phyloP scores from a whole-genome alignment of 2,888 invertebrate genomes.

The Monopis laevigella region DNA sequence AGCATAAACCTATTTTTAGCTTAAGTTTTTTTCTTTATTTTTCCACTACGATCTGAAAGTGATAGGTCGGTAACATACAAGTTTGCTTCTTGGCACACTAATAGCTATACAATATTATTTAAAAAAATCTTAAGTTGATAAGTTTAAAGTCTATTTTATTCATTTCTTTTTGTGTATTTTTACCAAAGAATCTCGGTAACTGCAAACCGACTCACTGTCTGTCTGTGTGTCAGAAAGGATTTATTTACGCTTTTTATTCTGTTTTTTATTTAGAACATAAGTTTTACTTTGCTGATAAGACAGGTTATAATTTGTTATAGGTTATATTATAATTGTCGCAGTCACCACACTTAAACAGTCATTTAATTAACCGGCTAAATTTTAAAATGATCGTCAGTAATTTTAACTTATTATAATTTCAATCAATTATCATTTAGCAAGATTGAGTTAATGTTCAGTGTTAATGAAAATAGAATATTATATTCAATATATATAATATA shows the following conservation, averaged over 20 bases:
- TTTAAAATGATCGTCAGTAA: no score
- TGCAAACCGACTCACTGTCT: slow-evolving; percentile 6
- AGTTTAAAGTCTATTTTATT: neutral
- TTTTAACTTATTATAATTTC: no score
- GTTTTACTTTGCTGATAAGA: no score
- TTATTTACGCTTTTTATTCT: slow-evolving; percentile 1
- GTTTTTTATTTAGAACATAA: neutral
- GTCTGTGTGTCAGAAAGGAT: slow-evolving; percentile 9
- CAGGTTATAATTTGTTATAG: no score
- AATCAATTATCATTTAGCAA: no score
- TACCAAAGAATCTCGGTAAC: slow-evolving; percentile 9
- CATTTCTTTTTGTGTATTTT: no score
- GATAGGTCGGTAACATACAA: slow-evolving; percentile 1
- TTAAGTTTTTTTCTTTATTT: neutral
- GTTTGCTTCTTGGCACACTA: neutral
- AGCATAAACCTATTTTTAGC: neutral
- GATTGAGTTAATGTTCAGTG: no score
- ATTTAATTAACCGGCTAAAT: no score
- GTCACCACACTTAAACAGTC: no score
- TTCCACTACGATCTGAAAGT: slow-evolving; percentile 1
- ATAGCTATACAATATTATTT: neutral
- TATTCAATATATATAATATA: no score
- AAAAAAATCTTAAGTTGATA: neutral
- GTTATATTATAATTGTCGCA: no score
- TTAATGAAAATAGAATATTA: no score